phyloP scores from a whole-genome alignment of 1,140 invertebrate genomes.

The Drosophila arawakana region DNA sequence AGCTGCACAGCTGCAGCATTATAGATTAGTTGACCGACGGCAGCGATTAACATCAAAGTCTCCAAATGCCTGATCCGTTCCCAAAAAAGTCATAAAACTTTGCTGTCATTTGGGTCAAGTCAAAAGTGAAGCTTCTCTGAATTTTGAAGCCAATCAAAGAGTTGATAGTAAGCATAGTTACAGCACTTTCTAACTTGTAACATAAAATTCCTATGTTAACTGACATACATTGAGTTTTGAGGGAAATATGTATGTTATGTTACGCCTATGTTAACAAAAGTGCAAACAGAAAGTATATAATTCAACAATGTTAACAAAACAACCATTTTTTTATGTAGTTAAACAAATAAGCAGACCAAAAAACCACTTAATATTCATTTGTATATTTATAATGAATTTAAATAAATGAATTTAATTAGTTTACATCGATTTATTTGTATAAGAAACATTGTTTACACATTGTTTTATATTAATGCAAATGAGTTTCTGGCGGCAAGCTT shows the following conservation, averaged over 20 bases:
- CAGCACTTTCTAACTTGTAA: no score
- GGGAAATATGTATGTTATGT: no score
- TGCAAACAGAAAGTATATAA: no score
- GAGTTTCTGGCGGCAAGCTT: not conserved
- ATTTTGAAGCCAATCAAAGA: no score
- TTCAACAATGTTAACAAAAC: not conserved
- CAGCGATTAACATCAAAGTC: slow-evolving; percentile 9
- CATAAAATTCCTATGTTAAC: no score
- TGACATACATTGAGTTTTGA: no score
- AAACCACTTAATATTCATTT: not conserved
- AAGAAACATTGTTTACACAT: not conserved
- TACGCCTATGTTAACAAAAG: no score
- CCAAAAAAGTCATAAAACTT: not conserved
- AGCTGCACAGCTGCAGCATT: slow-evolving; percentile 27
- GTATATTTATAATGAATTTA: not conserved
- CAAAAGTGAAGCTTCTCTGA: not conserved
- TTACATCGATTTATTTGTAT: not conserved
- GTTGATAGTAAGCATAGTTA: no score
- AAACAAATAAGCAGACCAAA: not conserved
- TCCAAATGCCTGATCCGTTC: no score
- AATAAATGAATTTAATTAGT: slow-evolving; percentile 18
- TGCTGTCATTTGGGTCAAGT: slow-evolving; percentile 1
- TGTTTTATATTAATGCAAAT: not conserved
- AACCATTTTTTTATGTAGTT: not conserved
- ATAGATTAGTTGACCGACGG: slow-evolving; percentile 16